These are phyloP conservation scores for Abrostola tripartita DNA, from an alignment of 2,888 invertebrate genomes.

Conservation along the genomic window DNA sequence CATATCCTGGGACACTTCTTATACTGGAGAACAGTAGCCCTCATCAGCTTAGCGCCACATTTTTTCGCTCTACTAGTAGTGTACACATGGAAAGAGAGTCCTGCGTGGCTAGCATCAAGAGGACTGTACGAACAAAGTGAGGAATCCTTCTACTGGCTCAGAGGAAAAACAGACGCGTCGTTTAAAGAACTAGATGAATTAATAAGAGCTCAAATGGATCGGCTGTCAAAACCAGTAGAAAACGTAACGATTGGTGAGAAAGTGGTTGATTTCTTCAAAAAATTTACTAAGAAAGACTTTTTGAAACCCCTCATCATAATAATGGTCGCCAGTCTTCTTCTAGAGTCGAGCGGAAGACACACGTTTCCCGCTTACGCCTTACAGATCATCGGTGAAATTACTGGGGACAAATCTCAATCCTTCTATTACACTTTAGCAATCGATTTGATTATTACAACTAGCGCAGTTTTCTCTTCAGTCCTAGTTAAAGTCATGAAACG, in stretches of 20 bases:
- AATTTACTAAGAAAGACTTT: constrained; percentile 71
- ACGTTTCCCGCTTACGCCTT: constrained; percentile 72
- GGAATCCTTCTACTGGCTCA: constrained; percentile 82
- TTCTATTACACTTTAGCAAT: constrained; percentile 70
- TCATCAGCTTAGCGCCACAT: constrained; percentile 62
- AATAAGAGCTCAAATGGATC: constrained; percentile 64
- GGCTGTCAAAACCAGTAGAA: constrained; percentile 20
- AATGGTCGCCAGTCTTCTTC: constrained; percentile 58
- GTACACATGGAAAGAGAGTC: constrained; percentile 88
- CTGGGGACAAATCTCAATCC: constrained; percentile 61
- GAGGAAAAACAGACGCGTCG: constrained; percentile 71
- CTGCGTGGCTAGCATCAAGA: constrained; percentile 86
- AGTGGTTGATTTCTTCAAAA: constrained; percentile 55
- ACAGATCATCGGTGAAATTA: constrained; percentile 70
- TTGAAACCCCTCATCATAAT: constrained; percentile 68
- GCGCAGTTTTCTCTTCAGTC: constrained; percentile 65
- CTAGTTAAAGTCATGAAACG: constrained; percentile 70
- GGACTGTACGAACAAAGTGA: constrained; percentile 81
- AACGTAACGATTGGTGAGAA: constrained; percentile 33
- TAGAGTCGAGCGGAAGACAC: constrained; percentile 73
- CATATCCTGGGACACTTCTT: constrained; percentile 64
- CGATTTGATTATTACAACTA: constrained; percentile 68
- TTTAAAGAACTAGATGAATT: constrained; percentile 64
- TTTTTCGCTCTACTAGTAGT: constrained; percentile 65
- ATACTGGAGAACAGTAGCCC: constrained; percentile 67